phyloP scores from a whole-genome alignment of 2,113 vertebrate species.

The Campylomormyrus numenius region DNA sequence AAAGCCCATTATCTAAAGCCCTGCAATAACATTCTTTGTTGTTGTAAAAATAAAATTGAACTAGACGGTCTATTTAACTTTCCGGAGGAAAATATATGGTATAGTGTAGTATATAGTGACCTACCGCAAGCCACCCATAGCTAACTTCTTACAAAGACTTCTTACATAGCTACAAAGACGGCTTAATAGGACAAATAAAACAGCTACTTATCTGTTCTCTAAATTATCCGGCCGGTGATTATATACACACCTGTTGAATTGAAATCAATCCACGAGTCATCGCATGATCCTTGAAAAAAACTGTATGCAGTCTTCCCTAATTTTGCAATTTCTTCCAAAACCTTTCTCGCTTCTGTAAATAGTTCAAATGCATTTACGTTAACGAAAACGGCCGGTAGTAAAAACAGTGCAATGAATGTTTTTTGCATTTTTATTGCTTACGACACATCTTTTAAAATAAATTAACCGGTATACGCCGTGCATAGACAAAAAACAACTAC shows the following conservation, averaged over 20 bases:
- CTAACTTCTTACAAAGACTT: not conserved
- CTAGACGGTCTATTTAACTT: no score
- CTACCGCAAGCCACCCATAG: not conserved
- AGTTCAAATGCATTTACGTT: conserved; percentile 52
- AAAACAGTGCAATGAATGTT: not conserved
- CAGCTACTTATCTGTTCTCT: conserved; percentile 12
- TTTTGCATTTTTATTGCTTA: not conserved
- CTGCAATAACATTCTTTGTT: no score
- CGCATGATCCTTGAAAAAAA: conserved; percentile 53
- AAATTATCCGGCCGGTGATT: not conserved
- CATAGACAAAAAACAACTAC: no score
- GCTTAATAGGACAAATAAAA: not conserved
- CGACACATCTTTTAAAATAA: not conserved
- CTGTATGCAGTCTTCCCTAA: conserved; percentile 46
- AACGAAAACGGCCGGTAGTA: conserved; percentile 22
- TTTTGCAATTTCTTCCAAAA: no score
- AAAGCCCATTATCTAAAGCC: no score
- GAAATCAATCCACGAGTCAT: conserved; percentile 48
- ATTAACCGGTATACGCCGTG: not conserved
- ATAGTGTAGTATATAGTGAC: not conserved
- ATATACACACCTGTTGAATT: conserved; percentile 51
- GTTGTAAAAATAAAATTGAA: no score
- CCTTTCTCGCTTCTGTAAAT: conserved; percentile 24
- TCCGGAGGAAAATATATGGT: no score
- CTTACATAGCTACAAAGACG: not conserved